Evolutionary conservation across 2,888 invertebrate species (phyloP).

Genomic region (Netelia virgata): DNA sequence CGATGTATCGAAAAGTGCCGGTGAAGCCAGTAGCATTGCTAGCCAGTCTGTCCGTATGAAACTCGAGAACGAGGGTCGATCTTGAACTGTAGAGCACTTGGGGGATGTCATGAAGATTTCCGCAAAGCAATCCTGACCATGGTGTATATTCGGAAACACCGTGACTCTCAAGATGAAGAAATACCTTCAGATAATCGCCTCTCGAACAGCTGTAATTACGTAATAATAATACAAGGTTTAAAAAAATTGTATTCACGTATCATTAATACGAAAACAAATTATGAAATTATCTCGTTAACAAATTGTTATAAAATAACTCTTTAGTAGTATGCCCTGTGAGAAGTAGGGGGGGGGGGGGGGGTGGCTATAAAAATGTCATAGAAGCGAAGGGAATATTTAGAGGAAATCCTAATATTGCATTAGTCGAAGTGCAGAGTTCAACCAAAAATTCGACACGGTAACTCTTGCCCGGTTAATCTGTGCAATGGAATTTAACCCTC

Average conservation of each 20-base stretch:
- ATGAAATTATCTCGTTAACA: not conserved
- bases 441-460: conserved; percentile 24
- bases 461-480: conserved; percentile 35
- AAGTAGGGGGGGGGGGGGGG: no score
- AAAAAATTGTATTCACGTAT: not conserved
- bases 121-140: conserved; percentile 91
- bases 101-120: conserved; percentile 89
- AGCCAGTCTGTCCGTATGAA: conserved; percentile 87
- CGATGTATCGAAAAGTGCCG: conserved; percentile 92
- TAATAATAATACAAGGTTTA: not conserved
- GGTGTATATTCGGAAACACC: conserved; percentile 91
- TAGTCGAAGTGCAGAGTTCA: conserved; percentile 19
- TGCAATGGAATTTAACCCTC: conserved; percentile 58
- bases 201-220: conserved; percentile 88
- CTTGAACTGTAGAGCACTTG: conserved; percentile 91
- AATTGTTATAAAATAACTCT: not conserved
- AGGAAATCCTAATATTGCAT: not conserved
- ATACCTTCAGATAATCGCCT: conserved; percentile 92
- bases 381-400: not conserved
- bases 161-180: conserved; percentile 90
- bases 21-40: conserved; percentile 89
- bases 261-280: not conserved
- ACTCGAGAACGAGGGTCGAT: conserved; percentile 90
- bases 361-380: not conserved
- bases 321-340: no score